Percentiles rank a stretch among this genome's conserved stretches.
Evolutionary conservation across 1,140 invertebrate species (phyloP).

Genomic region (Aphidius ervi): DNA sequence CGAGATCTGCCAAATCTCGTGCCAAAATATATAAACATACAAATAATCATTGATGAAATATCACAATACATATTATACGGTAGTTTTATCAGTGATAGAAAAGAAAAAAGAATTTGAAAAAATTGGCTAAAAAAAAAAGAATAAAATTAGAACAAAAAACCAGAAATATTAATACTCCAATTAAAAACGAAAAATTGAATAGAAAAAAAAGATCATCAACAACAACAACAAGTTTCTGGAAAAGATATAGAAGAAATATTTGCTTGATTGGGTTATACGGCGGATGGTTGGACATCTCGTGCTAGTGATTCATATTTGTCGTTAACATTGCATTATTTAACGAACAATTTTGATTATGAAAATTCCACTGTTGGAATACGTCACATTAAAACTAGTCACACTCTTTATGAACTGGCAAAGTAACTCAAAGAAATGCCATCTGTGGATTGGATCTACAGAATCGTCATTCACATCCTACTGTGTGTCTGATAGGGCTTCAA

Average conservation of each 20-base stretch:
- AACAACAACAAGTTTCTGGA: too few relatives aligned
- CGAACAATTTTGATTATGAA: constrained; percentile 3
- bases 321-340: constrained; percentile 11
- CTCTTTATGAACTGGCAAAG: background rate
- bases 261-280: constrained; percentile 5
- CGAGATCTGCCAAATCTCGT: too few relatives aligned
- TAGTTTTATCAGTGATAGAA: too few relatives aligned
- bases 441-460: background rate
- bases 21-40: too few relatives aligned
- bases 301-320: background rate
- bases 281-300: constrained; percentile 4
- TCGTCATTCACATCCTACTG: background rate
- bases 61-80: too few relatives aligned
- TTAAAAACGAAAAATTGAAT: too few relatives aligned
- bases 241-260: background rate
- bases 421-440: background rate
- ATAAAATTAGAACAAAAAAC: too few relatives aligned
- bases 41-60: too few relatives aligned
- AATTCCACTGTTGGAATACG: constrained; percentile 12
- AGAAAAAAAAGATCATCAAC: too few relatives aligned
- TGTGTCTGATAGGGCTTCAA: constrained; percentile 11
- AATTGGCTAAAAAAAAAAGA: too few relatives aligned
- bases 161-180: too few relatives aligned
- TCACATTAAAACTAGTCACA: background rate
- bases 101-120: too few relatives aligned